Percentiles rank a stretch among this genome's conserved stretches.
These are phyloP conservation scores for Sycophila sp. DNA, from an alignment of 1,140 invertebrate genomes.

Conservation along the genomic window DNA sequence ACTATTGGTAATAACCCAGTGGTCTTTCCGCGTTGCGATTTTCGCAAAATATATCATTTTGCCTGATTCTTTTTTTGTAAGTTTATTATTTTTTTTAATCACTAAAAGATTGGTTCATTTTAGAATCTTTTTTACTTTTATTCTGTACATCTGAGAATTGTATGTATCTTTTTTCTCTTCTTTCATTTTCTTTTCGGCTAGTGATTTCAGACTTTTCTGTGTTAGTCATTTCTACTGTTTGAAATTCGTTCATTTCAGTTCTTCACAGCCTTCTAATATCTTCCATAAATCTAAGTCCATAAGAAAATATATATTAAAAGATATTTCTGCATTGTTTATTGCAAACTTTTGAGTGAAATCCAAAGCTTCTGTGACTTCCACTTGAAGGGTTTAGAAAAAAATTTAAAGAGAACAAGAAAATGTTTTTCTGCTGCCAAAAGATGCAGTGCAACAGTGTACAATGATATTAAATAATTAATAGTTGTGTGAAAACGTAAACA, in stretches of 20 bases:
- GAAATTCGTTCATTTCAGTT: background rate
- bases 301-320: conserved; percentile 4
- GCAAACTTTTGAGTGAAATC: background rate
- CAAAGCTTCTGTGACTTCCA: background rate
- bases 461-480: conserved; percentile 27
- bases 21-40: conserved; percentile 30
- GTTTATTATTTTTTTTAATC: background rate
- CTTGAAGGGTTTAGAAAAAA: background rate
- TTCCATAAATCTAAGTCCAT: conserved; percentile 15
- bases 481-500: conserved; percentile 21
- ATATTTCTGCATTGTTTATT: conserved; percentile 1
- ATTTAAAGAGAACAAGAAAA: conserved; percentile 11
- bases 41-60: background rate
- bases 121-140: background rate
- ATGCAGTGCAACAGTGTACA: conserved; percentile 17
- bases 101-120: background rate
- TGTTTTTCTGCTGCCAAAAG: conserved; percentile 12
- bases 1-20: conserved; percentile 28
- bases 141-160: too few relatives aligned
- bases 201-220: conserved; percentile 11
- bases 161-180: conserved; percentile 7
- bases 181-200: conserved; percentile 19
- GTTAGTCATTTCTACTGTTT: background rate
- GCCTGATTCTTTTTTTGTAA: background rate
- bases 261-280: background rate